phyloP scores from a whole-genome alignment of 2,113 vertebrate genomes.

The Pampusana beccarii region DNA sequence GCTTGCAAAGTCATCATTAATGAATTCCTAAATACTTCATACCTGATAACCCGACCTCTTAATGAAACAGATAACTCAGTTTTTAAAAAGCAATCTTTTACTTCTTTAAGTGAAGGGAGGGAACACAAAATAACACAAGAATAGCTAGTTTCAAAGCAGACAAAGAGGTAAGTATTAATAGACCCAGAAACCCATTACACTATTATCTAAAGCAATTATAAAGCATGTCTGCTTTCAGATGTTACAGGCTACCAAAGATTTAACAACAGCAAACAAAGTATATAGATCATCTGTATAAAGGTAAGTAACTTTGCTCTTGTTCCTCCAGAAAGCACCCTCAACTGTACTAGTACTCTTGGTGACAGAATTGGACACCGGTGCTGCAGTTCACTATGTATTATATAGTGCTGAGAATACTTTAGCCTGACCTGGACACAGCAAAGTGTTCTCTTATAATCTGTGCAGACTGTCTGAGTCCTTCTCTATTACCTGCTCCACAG shows the following conservation, averaged over 20 bases:
- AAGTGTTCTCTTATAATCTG: neutral
- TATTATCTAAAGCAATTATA: neutral
- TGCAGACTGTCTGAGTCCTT: neutral
- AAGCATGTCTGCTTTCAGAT: neutral
- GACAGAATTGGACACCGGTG: neutral
- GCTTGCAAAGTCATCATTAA: neutral
- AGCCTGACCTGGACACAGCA: rapidly evolving
- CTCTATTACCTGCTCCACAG: neutral
- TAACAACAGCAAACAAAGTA: neutral
- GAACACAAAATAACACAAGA: neutral
- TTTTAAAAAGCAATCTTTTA: neutral
- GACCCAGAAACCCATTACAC: neutral
- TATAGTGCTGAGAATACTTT: neutral
- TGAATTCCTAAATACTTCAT: neutral
- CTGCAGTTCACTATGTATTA: neutral
- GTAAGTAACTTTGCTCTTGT: neutral
- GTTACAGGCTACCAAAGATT: neutral
- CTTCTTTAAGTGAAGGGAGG: neutral
- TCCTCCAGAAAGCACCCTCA: neutral
- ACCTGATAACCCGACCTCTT: neutral
- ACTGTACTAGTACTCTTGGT: neutral
- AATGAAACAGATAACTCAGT: neutral
- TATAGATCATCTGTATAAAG: neutral
- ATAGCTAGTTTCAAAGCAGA: neutral
- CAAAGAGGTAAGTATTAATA: neutral